Base-by-base conservation (phyloP, 2,113 vertebrate species). In the Dasyprocta punctata region DNA sequence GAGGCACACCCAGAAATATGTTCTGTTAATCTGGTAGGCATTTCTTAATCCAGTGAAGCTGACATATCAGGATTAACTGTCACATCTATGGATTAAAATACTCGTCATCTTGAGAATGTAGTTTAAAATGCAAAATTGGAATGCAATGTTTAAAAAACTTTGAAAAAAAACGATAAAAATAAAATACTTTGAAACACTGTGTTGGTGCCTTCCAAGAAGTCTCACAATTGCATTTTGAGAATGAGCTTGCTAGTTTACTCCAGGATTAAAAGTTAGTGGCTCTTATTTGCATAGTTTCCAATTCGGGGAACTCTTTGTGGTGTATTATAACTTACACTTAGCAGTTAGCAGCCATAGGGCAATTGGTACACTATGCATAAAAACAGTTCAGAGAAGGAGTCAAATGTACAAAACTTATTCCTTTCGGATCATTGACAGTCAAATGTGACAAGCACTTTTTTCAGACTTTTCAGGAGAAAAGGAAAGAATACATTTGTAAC, bases 111-210 rank as follows among this genome's bases (percentile, higher is more conserved):
- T 89, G 16, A 82, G 38, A 89, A 75, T 28, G 30, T 77, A 75
- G 7, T 47, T 88, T 91, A 83, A 89, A 78, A 83, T 71, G 38
- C 44, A 97, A 91, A 96, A 86, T 83, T 82, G 93, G 24, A 10
- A 33, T 33, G 17, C 5, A 30, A n/a, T 14, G 2, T 69, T 91
- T 77, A 89, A 91, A 82, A 90, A 56, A 87, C 41, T 78, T 77
- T 94, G 58, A 92, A 95, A 88, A 56, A 56, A 56, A 56, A 5
- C 17, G 19, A 56, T 56, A 56, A 56, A 56, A 56, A 56, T 77
- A 86, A 91, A 82, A 88, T 67, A 87, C 49, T 78, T 77, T 94
- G 58, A 92, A 95, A 85, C 82, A 85, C 22, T 75, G 20, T 82
- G 19, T 38, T 52, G 9, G 11, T 75, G 2, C 14, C 86, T 90